A percentile compares a stretch with the other conserved stretches of the same genome.
These are phyloP conservation scores for Pyrrhia umbra DNA, from an alignment of 2,888 invertebrate species.

Conservation along the genomic window DNA sequence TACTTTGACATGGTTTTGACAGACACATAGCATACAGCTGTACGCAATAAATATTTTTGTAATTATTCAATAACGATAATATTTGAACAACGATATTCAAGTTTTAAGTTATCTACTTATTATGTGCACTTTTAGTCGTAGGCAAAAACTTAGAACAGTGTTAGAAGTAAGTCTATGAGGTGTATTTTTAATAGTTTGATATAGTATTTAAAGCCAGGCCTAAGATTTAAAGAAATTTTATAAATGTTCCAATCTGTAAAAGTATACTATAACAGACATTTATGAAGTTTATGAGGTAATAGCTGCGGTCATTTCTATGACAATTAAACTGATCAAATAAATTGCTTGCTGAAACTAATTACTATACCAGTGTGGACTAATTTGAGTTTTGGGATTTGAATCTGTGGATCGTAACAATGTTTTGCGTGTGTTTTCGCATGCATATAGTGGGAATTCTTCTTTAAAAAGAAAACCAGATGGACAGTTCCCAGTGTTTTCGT, in stretches of 20 bases:
- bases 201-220: not conserved
- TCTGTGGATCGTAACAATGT: no score
- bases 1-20: constrained; percentile 24
- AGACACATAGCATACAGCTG: constrained; percentile 3
- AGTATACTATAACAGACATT: not conserved
- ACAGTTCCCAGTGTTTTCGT: no score
- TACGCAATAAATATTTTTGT: constrained; percentile 18
- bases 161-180: constrained; percentile 26
- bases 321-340: not conserved
- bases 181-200: not conserved
- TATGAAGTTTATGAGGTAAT: no score
- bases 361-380: no score
- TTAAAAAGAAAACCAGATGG: no score
- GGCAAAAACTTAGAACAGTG: constrained; percentile 37
- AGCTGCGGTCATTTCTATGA: not conserved
- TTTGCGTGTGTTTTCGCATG: no score
- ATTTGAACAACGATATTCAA: constrained; percentile 25
- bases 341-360: no score
- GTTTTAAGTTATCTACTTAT: constrained; percentile 29
- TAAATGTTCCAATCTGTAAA: not conserved
- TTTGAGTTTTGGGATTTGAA: no score
- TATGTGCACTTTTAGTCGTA: constrained; percentile 44
- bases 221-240: not conserved
- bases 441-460: no score
- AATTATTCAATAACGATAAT: constrained; percentile 10